These are phyloP conservation scores for Hirtodrosophila cameraria DNA, from an alignment of 2,888 invertebrate genomes.

Conservation along the genomic window DNA sequence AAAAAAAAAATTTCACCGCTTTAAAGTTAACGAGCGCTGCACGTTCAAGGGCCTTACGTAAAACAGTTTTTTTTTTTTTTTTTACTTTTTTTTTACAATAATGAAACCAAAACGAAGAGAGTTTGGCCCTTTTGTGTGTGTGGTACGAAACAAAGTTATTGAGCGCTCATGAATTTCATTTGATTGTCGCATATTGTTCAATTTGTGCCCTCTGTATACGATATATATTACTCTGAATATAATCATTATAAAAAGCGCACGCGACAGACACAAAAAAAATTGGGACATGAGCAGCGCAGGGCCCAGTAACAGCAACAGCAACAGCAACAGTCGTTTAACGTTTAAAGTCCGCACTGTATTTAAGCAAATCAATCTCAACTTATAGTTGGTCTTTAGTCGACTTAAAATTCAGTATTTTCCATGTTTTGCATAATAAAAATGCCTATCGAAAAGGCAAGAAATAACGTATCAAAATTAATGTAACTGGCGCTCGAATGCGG, in stretches of 20 bases:
- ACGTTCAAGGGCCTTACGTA: conserved; percentile 76
- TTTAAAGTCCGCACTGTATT: conserved; percentile 63
- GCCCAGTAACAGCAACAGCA: too few relatives aligned
- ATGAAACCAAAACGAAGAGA: conserved; percentile 42
- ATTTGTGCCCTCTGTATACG: conserved; percentile 17
- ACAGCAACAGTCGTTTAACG: conserved; percentile 33
- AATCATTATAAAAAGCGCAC: conserved; percentile 39
- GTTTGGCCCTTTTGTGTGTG: conserved; percentile 66
- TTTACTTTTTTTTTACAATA: conserved; percentile 28
- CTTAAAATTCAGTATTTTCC: conserved; percentile 76
- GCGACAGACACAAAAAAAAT: conserved; percentile 44
- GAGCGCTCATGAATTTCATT: conserved; percentile 53
- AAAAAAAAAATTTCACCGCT: conserved; percentile 70
- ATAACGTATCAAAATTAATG: conserved; percentile 57
- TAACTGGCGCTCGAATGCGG: conserved; percentile 72
- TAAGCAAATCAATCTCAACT: conserved; percentile 53
- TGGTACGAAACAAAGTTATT: conserved; percentile 46
- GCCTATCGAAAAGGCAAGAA: conserved; percentile 60
- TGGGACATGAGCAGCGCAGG: conserved; percentile 12
- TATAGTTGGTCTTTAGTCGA: conserved; percentile 59
- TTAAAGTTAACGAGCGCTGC: conserved; percentile 68
- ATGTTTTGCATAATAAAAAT: conserved; percentile 79
- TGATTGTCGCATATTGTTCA: conserved; percentile 65
- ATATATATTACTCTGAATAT: conserved; percentile 5
- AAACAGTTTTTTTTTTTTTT: conserved; percentile 40